phyloP scores from a whole-genome alignment of 2,797 vertebrate genomes.

The Enteromius fasciolatus region DNA sequence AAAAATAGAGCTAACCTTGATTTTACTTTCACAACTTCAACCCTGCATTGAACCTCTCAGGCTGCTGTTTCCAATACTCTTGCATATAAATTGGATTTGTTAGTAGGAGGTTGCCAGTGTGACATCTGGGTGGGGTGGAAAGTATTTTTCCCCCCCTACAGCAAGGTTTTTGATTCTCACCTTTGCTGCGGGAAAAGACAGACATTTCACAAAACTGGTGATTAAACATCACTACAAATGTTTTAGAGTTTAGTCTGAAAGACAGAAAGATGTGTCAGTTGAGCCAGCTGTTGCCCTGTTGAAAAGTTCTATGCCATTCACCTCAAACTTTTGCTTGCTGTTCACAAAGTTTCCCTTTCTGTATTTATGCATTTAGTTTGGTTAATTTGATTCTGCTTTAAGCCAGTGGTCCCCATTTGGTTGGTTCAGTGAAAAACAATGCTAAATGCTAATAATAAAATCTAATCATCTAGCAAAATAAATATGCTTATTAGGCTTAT shows the following conservation, averaged over 20 bases:
- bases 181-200: constrained; percentile 54
- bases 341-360: not conserved
- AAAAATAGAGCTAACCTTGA: constrained; percentile 74
- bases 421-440: not conserved
- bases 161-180: constrained; percentile 60
- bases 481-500: not conserved
- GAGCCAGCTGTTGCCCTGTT: constrained; percentile 46
- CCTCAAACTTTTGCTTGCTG: constrained; percentile 43
- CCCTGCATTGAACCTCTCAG: constrained; percentile 59
- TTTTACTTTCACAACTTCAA: constrained; percentile 67
- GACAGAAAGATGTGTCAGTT: constrained; percentile 1
- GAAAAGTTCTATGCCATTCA: constrained; percentile 39
- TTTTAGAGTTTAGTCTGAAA: constrained; percentile 4
- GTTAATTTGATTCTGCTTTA: not conserved
- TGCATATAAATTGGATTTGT: constrained; percentile 59
- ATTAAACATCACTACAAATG: constrained; percentile 35
- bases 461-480: not conserved
- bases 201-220: constrained; percentile 43
- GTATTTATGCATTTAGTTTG: not conserved
- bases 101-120: constrained; percentile 56
- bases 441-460: not conserved
- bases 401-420: not conserved
- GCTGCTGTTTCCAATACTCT: constrained; percentile 54
- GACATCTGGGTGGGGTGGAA: constrained; percentile 52
- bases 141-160: constrained; percentile 43